These are phyloP conservation scores for Eupithecia vulgata DNA, from an alignment of 2,888 invertebrate genomes.

Conservation along the genomic window DNA sequence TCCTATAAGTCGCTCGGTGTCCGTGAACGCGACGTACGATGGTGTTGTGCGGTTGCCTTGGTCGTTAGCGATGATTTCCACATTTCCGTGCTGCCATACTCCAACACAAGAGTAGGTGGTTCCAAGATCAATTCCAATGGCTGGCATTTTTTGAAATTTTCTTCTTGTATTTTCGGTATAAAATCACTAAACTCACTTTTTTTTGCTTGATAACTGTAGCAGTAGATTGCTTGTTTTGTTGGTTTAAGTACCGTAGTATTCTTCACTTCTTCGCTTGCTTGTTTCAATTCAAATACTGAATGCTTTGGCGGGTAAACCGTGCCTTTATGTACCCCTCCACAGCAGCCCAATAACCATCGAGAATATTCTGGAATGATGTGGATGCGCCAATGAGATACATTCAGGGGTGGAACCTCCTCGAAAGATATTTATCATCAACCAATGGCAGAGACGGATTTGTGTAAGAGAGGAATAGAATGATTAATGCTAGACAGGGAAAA, in stretches of 20 bases:
- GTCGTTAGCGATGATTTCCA: constrained; percentile 94
- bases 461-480: constrained; percentile 1
- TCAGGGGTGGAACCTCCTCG: constrained; percentile 56
- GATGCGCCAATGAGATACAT: constrained; percentile 56
- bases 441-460: constrained; percentile 45
- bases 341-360: constrained; percentile 56
- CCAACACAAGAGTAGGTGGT: constrained; percentile 95
- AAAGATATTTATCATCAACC: constrained; percentile 47
- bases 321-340: constrained; percentile 56
- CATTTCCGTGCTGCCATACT: constrained; percentile 92
- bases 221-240: constrained; percentile 33
- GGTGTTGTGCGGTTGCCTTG: constrained; percentile 95
- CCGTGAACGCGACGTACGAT: constrained; percentile 94
- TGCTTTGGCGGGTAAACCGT: constrained; percentile 62
- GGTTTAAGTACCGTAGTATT: constrained; percentile 51
- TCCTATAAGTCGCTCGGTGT: constrained; percentile 92
- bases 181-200: constrained; percentile 27
- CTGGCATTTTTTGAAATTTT: constrained; percentile 63
- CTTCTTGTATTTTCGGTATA: constrained; percentile 22
- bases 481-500: constrained; percentile 42
- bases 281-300: constrained; percentile 72
- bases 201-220: constrained; percentile 18
- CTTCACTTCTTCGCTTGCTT: constrained; percentile 53
- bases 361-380: constrained; percentile 61
- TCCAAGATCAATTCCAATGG: constrained; percentile 87